Evolutionary conservation across 1,140 invertebrate species (phyloP), one percentile per base, ranked within the genome.

Genomic region (Drosophila willistoni): DNA sequence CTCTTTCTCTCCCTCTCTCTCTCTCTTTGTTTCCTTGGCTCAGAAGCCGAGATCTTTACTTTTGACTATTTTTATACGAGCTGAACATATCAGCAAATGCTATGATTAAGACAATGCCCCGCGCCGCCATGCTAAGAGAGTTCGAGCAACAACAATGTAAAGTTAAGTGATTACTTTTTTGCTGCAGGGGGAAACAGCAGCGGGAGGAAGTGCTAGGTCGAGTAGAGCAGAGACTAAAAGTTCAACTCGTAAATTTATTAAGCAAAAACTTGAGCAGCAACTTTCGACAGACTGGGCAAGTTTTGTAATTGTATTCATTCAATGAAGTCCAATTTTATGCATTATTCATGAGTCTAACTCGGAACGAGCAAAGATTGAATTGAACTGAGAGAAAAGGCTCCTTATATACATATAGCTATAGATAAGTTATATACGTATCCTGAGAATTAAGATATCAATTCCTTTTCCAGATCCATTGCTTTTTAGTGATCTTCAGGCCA

Each of bases 131-230:
- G 76, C 78, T 71, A 70, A 42, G 29, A 42, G 29, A 29, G 62
- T 78, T 54, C 12, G 10, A 7, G 22, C 36, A 57, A 42, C 42
- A 63, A 70, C 68, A 80, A 84, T 56, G 71, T 44, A 82, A 87
- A 87, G 73, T 89, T 89, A 87, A 89, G 84, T 89, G 84, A 87
- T 87, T 84, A 89, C 80, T 84, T 84, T 84, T 89, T 87, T 80
- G 83, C 72, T 79, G 61, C 22, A 54, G 72, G 44, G 72, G 44
- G 57, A 33, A 17, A 7, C 25, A 33, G 54, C 44, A 47, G 44
- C 9, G 9, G 44, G 2, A 51, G 44, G 17, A 51, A 5, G 9
- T 9, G 17, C 44, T 51, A 51, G 1, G 44, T 22, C 1, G 44
- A 19, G 17, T 39, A 63, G 54, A 73, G 66, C 63, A 56, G 41